A percentile compares a stretch with the other conserved stretches of the same genome.
Evolutionary conservation across 2,888 invertebrate genomes (phyloP).

Genomic region (Pyrrhia umbra): DNA sequence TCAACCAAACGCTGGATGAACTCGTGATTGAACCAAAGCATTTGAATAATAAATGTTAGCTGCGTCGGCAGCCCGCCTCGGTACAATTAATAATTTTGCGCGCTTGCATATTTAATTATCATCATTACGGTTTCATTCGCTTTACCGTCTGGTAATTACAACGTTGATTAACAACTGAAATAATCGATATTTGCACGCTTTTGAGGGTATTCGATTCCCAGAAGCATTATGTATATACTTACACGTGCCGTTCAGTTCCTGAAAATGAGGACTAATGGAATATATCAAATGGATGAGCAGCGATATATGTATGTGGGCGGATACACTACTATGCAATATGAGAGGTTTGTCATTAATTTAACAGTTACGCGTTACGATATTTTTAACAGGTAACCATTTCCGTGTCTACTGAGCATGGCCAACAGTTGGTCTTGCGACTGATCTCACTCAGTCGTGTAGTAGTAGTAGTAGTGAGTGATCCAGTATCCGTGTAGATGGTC

Average conservation of each 20-base stretch:
- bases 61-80: constrained; percentile 61
- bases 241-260: constrained; percentile 7
- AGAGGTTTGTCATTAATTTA: neutral
- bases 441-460: no score
- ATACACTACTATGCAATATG: neutral
- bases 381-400: no score
- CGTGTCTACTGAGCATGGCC: no score
- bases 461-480: no score
- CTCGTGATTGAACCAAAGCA: constrained; percentile 66
- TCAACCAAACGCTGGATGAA: constrained; percentile 46
- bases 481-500: no score
- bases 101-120: constrained; percentile 58
- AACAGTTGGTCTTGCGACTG: no score
- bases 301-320: constrained; percentile 1
- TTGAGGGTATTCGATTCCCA: constrained; percentile 10
- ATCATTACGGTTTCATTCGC: constrained; percentile 57
- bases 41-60: constrained; percentile 71
- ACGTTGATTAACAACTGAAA: constrained; percentile 45
- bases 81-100: constrained; percentile 67
- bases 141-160: constrained; percentile 45
- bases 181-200: constrained; percentile 50
- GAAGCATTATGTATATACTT: constrained; percentile 3
- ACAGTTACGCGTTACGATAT: no score
- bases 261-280: constrained; percentile 32
- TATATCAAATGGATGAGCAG: constrained; percentile 17